Base-by-base conservation (phyloP, 37 sponge, comb jelly and placozoan genomes). In the Amphimedon queenslandica region DNA sequence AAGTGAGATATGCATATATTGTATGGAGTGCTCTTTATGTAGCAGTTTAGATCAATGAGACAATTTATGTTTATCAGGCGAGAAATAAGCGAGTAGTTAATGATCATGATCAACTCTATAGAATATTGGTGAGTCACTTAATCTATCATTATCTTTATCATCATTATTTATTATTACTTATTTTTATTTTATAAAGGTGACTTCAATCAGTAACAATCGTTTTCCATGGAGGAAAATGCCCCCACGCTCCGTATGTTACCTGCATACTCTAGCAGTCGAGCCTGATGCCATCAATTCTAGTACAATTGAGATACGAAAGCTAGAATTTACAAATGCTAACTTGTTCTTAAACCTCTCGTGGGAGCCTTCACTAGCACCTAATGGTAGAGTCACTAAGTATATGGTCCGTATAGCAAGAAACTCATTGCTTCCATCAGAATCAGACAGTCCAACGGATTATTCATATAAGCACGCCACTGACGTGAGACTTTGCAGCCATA, bases 301-400 rank as follows among this genome's bases (percentile, higher is more conserved):
- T 2, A 53, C 78, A 3, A 57, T 78, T 10, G 51, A 4, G 3
- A 37, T 69, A 27, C 27, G 10, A 2, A 10, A 69, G 13, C 63
- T 63, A 39, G 67, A 11, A 2, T 42, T 66, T 6, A 42, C 2
- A 35, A 23, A 36, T 13, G 36, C 2, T 5, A 2, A 0, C 0
- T 2, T 78, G 0, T n/a, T 30, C 5, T 39, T 78, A 3, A 68
- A 53, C 57, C 21, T 57, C 8, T 42, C 69, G 4, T 78, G 78
- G 78, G 60, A 69, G 5, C 33, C 36, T 24, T 69, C 78, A 24
- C 4, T 4, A 0, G 25, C 8, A 25, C 10, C 61, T 0, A 67
- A 78, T 69, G 78, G 78, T 8, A 55, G 1, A 2, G 57, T 78
- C 10, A 16, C 6, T 21, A 55, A 57, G 23, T 78, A 78, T 57